Evolutionary conservation across 2,797 vertebrate species (phyloP).

Genomic region (Anguilla marmorata): DNA sequence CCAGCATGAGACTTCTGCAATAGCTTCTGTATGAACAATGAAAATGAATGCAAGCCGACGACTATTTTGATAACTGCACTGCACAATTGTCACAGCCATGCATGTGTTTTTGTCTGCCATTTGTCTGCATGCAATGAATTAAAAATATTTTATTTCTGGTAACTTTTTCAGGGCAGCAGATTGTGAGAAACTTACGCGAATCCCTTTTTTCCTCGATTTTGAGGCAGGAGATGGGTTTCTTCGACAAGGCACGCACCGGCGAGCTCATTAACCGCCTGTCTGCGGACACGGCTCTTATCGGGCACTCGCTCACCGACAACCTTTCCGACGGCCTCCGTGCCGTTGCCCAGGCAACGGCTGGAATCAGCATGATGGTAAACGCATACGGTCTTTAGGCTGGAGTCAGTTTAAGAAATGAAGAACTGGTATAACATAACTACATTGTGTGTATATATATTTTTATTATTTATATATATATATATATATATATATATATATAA

Average conservation of each 20-base stretch:
- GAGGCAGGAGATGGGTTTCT: conserved; percentile 93
- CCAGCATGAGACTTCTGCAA: neutral
- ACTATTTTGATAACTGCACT: neutral
- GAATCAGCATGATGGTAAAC: conserved; percentile 96
- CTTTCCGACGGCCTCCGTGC: conserved; percentile 93
- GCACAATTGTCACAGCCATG: neutral
- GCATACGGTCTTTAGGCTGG: neutral
- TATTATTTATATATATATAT: too few relatives aligned
- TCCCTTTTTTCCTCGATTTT: conserved; percentile 88
- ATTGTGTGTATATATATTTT: too few relatives aligned
- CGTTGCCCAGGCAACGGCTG: conserved; percentile 84
- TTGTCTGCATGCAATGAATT: conserved; percentile 3
- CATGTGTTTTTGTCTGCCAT: too few relatives aligned
- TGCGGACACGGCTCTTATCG: conserved; percentile 85
- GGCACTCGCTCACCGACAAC: conserved; percentile 90
- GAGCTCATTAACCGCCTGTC: conserved; percentile 96
- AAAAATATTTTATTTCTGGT: conserved; percentile 37
- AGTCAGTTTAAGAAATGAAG: neutral
- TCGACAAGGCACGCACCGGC: conserved; percentile 90
- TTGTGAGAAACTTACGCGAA: conserved; percentile 84
- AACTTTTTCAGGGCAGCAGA: conserved; percentile 82
- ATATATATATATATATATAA: too few relatives aligned
- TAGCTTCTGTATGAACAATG: neutral
- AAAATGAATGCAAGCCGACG: neutral
- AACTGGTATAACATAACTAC: neutral